phyloP scores from a whole-genome alignment of 1,140 invertebrate species.

The Cheumatopsyche charites region DNA sequence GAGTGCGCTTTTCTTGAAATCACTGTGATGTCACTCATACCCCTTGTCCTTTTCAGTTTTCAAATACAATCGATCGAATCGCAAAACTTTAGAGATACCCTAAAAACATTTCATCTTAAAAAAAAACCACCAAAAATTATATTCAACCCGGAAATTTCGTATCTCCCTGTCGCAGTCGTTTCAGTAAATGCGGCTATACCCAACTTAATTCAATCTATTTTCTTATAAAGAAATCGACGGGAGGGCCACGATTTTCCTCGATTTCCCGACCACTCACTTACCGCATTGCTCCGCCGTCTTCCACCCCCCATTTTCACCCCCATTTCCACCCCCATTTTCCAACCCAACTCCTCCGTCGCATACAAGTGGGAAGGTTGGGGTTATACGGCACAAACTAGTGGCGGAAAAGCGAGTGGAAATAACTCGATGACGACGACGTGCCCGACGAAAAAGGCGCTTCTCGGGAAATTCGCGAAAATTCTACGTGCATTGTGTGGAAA shows the following conservation, averaged over 20 bases:
- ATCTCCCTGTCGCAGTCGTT: slow-evolving; percentile 1
- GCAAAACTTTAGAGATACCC: too few relatives aligned
- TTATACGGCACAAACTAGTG: background rate
- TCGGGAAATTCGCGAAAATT: background rate
- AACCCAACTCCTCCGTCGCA: background rate
- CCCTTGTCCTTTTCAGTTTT: too few relatives aligned
- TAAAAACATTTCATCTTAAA: too few relatives aligned
- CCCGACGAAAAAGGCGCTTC: slow-evolving; percentile 2
- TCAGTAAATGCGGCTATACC: slow-evolving; percentile 49
- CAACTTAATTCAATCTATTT: slow-evolving; percentile 50
- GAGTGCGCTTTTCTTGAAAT: too few relatives aligned
- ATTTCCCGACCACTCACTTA: slow-evolving; percentile 43
- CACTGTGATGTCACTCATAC: too few relatives aligned
- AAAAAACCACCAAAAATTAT: background rate
- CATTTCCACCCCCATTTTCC: background rate
- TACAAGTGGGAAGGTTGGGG: background rate
- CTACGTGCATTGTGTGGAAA: slow-evolving; percentile 5
- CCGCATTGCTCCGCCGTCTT: slow-evolving; percentile 34
- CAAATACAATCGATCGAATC: too few relatives aligned
- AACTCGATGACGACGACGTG: slow-evolving; percentile 7
- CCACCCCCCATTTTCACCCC: background rate
- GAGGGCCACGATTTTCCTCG: slow-evolving; percentile 39
- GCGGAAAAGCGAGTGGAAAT: slow-evolving; percentile 15
- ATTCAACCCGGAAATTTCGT: background rate
- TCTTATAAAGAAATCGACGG: slow-evolving; percentile 49